phyloP scores from a whole-genome alignment of 2,797 vertebrate species.

The Adelosebastes latens region DNA sequence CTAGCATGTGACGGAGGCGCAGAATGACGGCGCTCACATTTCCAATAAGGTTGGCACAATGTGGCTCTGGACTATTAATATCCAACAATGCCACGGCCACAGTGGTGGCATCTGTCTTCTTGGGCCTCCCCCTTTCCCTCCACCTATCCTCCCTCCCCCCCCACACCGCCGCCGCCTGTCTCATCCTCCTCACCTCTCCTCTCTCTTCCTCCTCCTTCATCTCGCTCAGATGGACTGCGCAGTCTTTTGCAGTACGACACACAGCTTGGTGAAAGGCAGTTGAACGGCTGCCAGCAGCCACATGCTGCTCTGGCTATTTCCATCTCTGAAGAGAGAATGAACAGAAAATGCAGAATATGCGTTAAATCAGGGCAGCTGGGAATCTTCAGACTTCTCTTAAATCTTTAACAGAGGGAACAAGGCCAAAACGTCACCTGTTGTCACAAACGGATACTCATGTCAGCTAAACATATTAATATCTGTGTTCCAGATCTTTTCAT shows the following conservation, averaged over 20 bases:
- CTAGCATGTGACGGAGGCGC: constrained; percentile 72
- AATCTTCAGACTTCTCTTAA: constrained; percentile 4
- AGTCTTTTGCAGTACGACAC: constrained; percentile 54
- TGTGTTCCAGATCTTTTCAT: not conserved
- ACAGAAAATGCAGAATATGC: constrained; percentile 47
- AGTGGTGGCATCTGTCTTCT: constrained; percentile 83
- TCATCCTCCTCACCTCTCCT: constrained; percentile 50
- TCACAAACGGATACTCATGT: not conserved
- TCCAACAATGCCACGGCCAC: constrained; percentile 74
- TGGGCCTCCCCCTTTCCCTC: constrained; percentile 37
- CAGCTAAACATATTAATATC: not conserved
- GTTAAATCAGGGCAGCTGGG: constrained; percentile 24
- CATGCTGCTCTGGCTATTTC: constrained; percentile 65
- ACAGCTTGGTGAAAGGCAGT: constrained; percentile 72
- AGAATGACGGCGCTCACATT: constrained; percentile 60
- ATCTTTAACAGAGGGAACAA: not conserved
- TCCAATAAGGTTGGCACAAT: constrained; percentile 78
- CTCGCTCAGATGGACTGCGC: constrained; percentile 64
- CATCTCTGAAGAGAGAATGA: constrained; percentile 53
- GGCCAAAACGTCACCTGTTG: constrained; percentile 2
- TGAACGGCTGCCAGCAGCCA: constrained; percentile 72
- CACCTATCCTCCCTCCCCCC: fast-evolving
- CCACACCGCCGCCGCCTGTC: not conserved
- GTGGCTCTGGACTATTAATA: constrained; percentile 82
- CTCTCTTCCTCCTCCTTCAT: constrained; percentile 38